Base-by-base conservation (phyloP, 2,888 invertebrate genomes). In the Drosophila gaucha region DNA sequence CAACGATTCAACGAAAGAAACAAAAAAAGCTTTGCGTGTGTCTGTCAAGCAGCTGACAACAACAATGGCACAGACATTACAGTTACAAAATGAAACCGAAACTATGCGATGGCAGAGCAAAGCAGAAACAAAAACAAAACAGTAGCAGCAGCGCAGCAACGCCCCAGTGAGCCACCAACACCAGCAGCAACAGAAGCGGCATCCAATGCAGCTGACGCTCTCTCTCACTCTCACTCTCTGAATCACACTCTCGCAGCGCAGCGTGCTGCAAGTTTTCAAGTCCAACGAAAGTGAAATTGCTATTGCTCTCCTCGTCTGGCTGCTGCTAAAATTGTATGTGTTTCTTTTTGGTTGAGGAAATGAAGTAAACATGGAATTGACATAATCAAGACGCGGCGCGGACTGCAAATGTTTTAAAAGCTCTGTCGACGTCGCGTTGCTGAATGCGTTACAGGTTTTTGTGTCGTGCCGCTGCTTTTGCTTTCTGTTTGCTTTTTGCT, bases 241-340 rank as follows among this genome's bases (percentile, higher is more conserved):
- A 38, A 64, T 63, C 51, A 50, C 38, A 52, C 64, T 62, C 36
- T 52, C 36, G 8, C 44, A 33, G n/a, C 33, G n/a, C 30, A 14
- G 36, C 46, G 6, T 18, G 16, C 49, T 88, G 86, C 80, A 88
- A 74, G 67, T 63, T 80, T 86, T 88, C 88, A 89, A 89, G 86
- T 88, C 86, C 84, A 87, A 88, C 71, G 86, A 87, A 87, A 87
- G 86, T 87, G 86, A 87, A 88, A 88, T 76, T 88, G 55, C 67
- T 56, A 60, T 39, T 67, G 59, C 51, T 57, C 54, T 56, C 49
- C 18, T 31, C 57, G 36, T 62, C 47, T 58, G 18, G 47, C 44
- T 41, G 49, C 24, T 35, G 46, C 47, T 39, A n/a, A 22, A 18
- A 30, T 12, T 30, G 22, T 16, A 18, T 30, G 36, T 10, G 20